Conservation (phyloP, 2,888 invertebrate genomes). For the Molorchus minor region DNA sequence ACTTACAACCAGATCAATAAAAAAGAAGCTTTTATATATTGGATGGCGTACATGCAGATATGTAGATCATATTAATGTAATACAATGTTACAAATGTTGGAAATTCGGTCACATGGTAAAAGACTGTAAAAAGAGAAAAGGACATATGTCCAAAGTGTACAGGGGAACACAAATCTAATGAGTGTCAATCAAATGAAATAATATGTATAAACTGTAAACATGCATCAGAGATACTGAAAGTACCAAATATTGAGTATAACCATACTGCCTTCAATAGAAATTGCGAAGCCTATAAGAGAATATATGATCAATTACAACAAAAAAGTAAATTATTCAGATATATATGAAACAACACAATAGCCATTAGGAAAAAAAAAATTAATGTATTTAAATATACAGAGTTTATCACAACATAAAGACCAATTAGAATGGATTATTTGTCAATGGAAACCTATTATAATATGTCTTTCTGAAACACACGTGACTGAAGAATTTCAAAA, state of each 20-base stretch:
- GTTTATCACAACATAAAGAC: slow-evolving; percentile 14
- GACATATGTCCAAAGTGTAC: slow-evolving; percentile 11
- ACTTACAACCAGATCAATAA: not conserved
- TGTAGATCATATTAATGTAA: slow-evolving; percentile 1
- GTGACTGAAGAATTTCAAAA: slow-evolving; percentile 6
- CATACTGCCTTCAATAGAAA: slow-evolving; percentile 12
- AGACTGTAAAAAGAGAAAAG: slow-evolving; percentile 8
- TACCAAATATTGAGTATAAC: slow-evolving; percentile 14
- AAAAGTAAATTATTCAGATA: no score
- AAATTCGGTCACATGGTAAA: slow-evolving; percentile 19
- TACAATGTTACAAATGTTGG: slow-evolving; percentile 21
- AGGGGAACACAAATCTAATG: slow-evolving; percentile 7
- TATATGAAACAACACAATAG: slow-evolving; percentile 11
- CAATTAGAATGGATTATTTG: not conserved
- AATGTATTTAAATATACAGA: slow-evolving; percentile 20
- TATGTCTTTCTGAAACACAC: slow-evolving; percentile 19
- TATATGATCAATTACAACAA: slow-evolving; percentile 3
- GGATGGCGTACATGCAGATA: slow-evolving; percentile 14
- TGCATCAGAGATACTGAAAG: slow-evolving; percentile 18
- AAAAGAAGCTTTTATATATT: slow-evolving; percentile 1
- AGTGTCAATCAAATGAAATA: slow-evolving; percentile 3
- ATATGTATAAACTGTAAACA: slow-evolving; percentile 21
- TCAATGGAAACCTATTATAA: slow-evolving; percentile 1
- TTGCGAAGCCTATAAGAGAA: slow-evolving; percentile 19
- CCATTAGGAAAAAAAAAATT: slow-evolving; percentile 10